Base-by-base conservation (phyloP, 2,888 invertebrate genomes). In the Pediacus dermestoides region DNA sequence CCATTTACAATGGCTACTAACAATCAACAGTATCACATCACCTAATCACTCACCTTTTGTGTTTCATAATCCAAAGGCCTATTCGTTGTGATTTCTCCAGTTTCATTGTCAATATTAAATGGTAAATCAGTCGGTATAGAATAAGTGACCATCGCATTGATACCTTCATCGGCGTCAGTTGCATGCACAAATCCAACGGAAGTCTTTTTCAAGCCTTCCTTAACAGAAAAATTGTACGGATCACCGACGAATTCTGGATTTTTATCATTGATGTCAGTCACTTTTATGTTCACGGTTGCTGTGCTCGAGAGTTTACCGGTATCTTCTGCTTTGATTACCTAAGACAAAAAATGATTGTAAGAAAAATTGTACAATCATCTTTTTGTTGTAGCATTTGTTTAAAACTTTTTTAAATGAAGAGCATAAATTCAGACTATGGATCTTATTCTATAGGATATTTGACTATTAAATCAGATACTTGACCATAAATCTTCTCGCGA, bases 221-320 rank as follows among this genome's bases (percentile, higher is more conserved):
- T 82, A 0, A 89, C 85, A n/a, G 77, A 72, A 66, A 92, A 92
- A 23, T 78, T 71, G 57, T 92, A 92, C 0, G 88, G 87, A 46
- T 85, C 74, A 11, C 76, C 78, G n/a, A 86, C 80, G 59, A 92
- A 93, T 60, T 86, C 87, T 0, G 92, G 92, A 64, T 90, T 91
- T 58, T 91, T 89, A 60, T 93, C 92, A 61, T 92, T 92, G 44
- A 91, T 88, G 57, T 93, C 93, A 0, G 89, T 88, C 1, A 93
- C 88, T 61, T 85, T 85, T 37, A 93, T 86, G 57, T 90, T 89
- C 0, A 92, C 86, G 0, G 87, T 88, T 0, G 88, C 85, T 1
- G 85, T 88, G 54, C 84, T 87, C 0, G 84, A 80, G 21, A 91
- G 67, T 27, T 85, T 87, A 1, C 89, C 90, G 13, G 85, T 82